Conservation (phyloP, 2,797 vertebrate genomes). For the Salmo trutta region DNA sequence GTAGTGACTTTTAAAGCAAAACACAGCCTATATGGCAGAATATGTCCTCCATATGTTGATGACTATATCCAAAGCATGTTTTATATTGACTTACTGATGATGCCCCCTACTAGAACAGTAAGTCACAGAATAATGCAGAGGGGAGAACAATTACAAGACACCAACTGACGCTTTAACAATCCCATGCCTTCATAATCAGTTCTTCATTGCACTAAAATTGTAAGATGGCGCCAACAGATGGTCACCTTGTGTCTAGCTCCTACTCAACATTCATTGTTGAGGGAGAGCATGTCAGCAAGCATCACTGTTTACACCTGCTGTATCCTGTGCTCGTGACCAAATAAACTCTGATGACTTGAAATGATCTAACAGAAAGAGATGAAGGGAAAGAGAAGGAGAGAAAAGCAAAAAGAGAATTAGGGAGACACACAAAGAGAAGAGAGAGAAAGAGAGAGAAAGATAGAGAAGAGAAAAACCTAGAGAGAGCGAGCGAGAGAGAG, state of each 20-base stretch:
- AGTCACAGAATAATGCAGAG: neutral
- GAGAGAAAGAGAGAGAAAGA: neutral
- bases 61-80: conserved; percentile 21
- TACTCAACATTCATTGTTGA: no score
- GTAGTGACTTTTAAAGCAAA: conserved; percentile 61
- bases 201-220: conserved; percentile 12
- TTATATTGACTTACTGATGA: neutral
- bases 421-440: conserved; percentile 5
- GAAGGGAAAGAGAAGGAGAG: conserved; percentile 14
- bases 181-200: conserved; percentile 10
- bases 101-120: neutral
- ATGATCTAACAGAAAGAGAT: neutral
- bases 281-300: no score
- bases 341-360: neutral
- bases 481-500: neutral
- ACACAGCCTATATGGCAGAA: conserved; percentile 45
- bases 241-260: no score
- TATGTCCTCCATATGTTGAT: conserved; percentile 34
- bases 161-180: neutral
- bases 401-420: conserved; percentile 3
- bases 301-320: no score
- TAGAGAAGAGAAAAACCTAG: neutral
- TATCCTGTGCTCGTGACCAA: no score
- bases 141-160: neutral
- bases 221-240: neutral